These are phyloP conservation scores for Montipora capricornis DNA, from an alignment of 64 coral and sea anemone genomes.

Conservation along the genomic window DNA sequence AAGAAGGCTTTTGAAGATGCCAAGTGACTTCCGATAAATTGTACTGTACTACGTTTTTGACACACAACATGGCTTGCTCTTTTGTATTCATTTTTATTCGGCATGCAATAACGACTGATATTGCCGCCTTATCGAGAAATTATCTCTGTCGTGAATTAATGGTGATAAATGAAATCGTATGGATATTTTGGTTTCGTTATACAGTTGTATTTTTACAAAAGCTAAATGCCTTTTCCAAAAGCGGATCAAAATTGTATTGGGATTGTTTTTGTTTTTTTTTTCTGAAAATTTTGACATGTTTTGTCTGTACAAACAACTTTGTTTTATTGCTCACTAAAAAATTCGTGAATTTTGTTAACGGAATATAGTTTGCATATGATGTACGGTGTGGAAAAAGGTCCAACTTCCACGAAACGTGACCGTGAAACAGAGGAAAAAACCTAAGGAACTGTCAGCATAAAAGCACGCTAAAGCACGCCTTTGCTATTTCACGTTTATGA, in stretches of 20 bases:
- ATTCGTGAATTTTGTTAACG: not conserved
- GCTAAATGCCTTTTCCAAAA: constrained; percentile 10
- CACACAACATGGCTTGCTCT: not conserved
- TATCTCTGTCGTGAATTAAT: not conserved
- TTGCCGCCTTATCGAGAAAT: constrained; percentile 11
- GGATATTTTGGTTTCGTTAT: constrained; percentile 12
- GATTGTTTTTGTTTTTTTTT: constrained; percentile 33
- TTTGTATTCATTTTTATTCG: constrained; percentile 20
- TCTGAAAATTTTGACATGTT: not conserved
- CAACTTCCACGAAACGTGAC: constrained; percentile 33
- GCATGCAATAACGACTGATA: not conserved
- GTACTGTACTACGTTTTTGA: constrained; percentile 29
- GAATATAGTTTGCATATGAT: not conserved
- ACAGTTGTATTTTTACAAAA: not conserved
- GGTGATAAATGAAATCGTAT: not conserved
- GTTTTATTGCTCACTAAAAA: not conserved
- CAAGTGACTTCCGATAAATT: constrained; percentile 48
- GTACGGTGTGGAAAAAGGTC: not conserved
- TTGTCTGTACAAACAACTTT: not conserved
- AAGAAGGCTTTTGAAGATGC: constrained; percentile 6
- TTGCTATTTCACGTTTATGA: not conserved
- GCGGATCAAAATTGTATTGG: not conserved
- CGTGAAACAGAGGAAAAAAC: not conserved
- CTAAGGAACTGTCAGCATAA: not conserved
- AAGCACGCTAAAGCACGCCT: constrained; percentile 1